These are phyloP conservation scores for Pyxicephalus adspersus DNA, from an alignment of 2,113 vertebrate species.

Conservation along the genomic window DNA sequence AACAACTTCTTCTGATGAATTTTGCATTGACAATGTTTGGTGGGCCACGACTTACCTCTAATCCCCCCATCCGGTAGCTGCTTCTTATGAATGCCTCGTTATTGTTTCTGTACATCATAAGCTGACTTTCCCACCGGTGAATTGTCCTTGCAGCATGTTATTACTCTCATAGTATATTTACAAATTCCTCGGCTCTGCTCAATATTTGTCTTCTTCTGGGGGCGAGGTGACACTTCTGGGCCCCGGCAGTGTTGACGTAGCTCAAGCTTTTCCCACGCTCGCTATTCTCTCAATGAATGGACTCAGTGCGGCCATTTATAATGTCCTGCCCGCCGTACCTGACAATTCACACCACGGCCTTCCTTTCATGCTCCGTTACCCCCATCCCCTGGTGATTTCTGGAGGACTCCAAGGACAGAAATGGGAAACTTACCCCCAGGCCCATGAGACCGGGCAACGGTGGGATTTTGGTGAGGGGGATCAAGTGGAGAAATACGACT, in stretches of 20 bases:
- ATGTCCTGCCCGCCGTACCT: neutral
- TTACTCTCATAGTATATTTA: neutral
- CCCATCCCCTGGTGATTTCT: conserved; percentile 61
- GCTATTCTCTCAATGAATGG: neutral
- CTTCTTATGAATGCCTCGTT: no score
- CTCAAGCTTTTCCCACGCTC: conserved; percentile 12
- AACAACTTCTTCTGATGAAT: no score
- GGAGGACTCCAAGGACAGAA: conserved; percentile 31
- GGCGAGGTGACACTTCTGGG: neutral
- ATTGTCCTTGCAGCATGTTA: neutral
- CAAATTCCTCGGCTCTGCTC: neutral
- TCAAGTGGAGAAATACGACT: neutral
- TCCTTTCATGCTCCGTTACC: conserved; percentile 47
- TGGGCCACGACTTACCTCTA: no score
- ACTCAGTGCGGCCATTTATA: neutral
- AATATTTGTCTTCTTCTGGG: conserved; percentile 9
- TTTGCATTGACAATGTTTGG: no score
- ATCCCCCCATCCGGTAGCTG: no score
- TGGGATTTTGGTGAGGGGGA: conserved; percentile 2
- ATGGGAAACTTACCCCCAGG: conserved; percentile 35
- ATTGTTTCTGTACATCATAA: no score
- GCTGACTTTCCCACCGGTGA: neutral
- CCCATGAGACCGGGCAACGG: no score
- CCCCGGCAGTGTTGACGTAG: conserved; percentile 16
- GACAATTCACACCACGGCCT: neutral